These are phyloP conservation scores for Vanessa cardui DNA, from an alignment of 2,888 invertebrate species.

Conservation along the genomic window DNA sequence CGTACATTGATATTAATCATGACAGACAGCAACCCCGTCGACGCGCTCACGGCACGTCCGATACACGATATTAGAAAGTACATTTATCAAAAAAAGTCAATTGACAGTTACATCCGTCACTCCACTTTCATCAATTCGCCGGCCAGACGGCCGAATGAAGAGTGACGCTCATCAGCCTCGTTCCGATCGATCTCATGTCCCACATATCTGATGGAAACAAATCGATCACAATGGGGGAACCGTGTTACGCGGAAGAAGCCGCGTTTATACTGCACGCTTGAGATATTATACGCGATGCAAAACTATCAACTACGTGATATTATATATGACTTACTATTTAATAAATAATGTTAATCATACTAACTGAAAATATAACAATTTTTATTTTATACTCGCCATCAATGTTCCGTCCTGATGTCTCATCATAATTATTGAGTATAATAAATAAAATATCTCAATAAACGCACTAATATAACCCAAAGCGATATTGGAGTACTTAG, in stretches of 20 bases:
- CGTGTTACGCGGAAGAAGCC: constrained; percentile 24
- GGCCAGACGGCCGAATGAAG: constrained; percentile 26
- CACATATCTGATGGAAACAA: constrained; percentile 25
- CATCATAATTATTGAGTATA: no score
- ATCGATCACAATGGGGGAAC: constrained; percentile 29
- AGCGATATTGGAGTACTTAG: no score
- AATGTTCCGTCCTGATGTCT: no score
- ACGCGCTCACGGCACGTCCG: neutral
- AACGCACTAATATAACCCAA: no score
- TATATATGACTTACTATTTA: neutral
- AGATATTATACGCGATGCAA: neutral
- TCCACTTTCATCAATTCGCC: constrained; percentile 26
- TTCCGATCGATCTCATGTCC: constrained; percentile 25
- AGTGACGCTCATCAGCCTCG: constrained; percentile 31
- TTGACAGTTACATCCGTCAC: constrained; percentile 30
- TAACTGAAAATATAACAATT: no score
- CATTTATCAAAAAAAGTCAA: constrained; percentile 23
- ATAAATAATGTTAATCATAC: no score
- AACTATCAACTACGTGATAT: neutral
- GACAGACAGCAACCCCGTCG: neutral
- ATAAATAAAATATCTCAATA: no score
- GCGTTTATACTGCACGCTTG: neutral
- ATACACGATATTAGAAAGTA: constrained; percentile 30
- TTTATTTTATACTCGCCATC: no score
- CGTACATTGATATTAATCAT: neutral